Conservation (phyloP, 2,797 vertebrate genomes). For the Syngnathus rostellatus region DNA sequence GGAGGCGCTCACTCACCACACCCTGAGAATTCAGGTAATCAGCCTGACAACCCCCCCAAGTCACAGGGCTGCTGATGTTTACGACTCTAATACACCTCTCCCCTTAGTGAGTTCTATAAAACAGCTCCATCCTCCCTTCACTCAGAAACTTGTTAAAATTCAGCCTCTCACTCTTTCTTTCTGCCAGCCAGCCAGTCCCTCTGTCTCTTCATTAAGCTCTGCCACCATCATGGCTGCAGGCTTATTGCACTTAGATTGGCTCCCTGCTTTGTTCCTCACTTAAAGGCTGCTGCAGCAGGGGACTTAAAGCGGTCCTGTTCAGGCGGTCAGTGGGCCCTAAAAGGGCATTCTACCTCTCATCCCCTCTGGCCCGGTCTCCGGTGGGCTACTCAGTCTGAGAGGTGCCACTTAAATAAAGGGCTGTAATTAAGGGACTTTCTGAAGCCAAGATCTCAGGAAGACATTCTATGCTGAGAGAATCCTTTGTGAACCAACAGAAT, state of each 20-base stretch:
- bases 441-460: constrained; percentile 46
- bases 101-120: constrained; percentile 47
- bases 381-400: constrained; percentile 50
- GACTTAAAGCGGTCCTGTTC: constrained; percentile 46
- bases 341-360: constrained; percentile 46
- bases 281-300: constrained; percentile 52
- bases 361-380: constrained; percentile 47
- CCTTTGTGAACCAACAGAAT: constrained; percentile 33
- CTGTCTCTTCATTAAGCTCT: constrained; percentile 59
- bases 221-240: constrained; percentile 55
- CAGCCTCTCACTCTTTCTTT: constrained; percentile 42
- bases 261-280: constrained; percentile 56
- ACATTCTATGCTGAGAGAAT: constrained; percentile 51
- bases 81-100: constrained; percentile 39
- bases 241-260: constrained; percentile 63
- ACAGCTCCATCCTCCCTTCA: constrained; percentile 20
- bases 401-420: constrained; percentile 58
- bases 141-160: constrained; percentile 60
- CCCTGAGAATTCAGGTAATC: constrained; percentile 25
- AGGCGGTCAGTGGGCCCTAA: constrained; percentile 39
- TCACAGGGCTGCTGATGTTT: constrained; percentile 41
- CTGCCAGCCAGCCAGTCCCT: constrained; percentile 43
- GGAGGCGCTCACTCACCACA: constrained; percentile 21
- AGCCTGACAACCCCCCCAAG: constrained; percentile 32
- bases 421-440: constrained; percentile 56